phyloP scores from a whole-genome alignment of 2,888 invertebrate species.

The Acheta domesticus region DNA sequence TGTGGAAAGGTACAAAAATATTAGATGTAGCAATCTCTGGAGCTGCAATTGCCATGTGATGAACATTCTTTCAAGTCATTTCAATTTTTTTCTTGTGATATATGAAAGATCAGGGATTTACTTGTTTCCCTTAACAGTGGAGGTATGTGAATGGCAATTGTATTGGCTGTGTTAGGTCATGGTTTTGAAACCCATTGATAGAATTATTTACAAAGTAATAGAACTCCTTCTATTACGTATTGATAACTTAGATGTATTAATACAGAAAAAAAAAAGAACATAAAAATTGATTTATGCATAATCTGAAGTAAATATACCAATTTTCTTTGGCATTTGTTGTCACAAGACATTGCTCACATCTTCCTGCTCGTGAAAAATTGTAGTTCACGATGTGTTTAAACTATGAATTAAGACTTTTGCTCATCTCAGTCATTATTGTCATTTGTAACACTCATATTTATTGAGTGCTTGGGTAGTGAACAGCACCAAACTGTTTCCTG shows the following conservation, averaged over 20 bases:
- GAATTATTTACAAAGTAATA: too few species aligned
- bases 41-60: not conserved
- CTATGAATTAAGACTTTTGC: slow-evolving; percentile 24
- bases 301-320: slow-evolving; percentile 3
- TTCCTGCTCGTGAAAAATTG: not conserved
- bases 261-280: not conserved
- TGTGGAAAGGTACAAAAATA: not conserved
- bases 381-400: slow-evolving; percentile 5
- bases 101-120: too few species aligned
- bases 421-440: slow-evolving; percentile 28
- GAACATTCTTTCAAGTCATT: not conserved
- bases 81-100: too few species aligned
- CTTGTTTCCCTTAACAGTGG: too few species aligned
- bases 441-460: slow-evolving; percentile 28
- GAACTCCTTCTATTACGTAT: not conserved
- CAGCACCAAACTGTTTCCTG: slow-evolving; percentile 33
- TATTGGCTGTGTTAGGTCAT: not conserved
- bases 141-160: not conserved
- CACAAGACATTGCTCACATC: slow-evolving; percentile 24
- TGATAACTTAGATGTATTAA: not conserved
- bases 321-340: slow-evolving; percentile 19
- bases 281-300: not conserved
- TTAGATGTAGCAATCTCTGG: slow-evolving; percentile 18
- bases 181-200: not conserved
- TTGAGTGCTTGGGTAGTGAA: slow-evolving; percentile 32